Conservation (phyloP, 2,797 vertebrate genomes). For the Microhierax caerulescens region DNA sequence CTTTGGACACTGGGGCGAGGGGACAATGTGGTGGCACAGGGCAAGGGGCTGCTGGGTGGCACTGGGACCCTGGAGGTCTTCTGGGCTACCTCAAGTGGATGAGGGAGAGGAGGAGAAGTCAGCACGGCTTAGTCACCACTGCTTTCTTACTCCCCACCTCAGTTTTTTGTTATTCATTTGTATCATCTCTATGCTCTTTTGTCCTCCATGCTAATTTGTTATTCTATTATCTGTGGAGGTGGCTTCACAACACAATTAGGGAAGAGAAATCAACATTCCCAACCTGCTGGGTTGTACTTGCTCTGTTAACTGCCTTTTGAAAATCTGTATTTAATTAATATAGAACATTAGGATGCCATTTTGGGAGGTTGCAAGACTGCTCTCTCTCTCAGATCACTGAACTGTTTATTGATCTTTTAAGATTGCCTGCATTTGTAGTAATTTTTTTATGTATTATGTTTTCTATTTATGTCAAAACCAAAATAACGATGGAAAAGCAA, state of each 20-base stretch:
- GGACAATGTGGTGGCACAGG: neutral
- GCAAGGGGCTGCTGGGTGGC: neutral
- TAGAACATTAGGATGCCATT: neutral
- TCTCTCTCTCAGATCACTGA: neutral
- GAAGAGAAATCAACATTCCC: slow-evolving; percentile 45
- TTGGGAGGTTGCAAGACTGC: neutral
- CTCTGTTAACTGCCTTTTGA: slow-evolving; percentile 12
- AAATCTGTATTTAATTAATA: slow-evolving; percentile 56
- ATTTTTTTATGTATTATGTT: neutral
- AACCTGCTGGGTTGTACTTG: slow-evolving; percentile 1
- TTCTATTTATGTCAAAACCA: neutral
- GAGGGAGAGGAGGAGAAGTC: neutral
- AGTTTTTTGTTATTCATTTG: neutral
- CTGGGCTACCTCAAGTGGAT: neutral
- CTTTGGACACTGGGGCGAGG: neutral
- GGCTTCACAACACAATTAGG: slow-evolving; percentile 41
- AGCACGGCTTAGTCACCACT: neutral
- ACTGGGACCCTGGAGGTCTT: neutral
- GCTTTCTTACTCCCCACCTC: neutral
- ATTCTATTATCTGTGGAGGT: slow-evolving; percentile 35
- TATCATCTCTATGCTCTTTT: slow-evolving; percentile 34
- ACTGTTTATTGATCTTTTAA: neutral
- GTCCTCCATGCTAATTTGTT: slow-evolving; percentile 55
- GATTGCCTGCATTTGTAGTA: neutral
- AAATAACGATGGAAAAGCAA: neutral